phyloP scores from a whole-genome alignment of 2,888 invertebrate species.

The Tetragnatha montana region DNA sequence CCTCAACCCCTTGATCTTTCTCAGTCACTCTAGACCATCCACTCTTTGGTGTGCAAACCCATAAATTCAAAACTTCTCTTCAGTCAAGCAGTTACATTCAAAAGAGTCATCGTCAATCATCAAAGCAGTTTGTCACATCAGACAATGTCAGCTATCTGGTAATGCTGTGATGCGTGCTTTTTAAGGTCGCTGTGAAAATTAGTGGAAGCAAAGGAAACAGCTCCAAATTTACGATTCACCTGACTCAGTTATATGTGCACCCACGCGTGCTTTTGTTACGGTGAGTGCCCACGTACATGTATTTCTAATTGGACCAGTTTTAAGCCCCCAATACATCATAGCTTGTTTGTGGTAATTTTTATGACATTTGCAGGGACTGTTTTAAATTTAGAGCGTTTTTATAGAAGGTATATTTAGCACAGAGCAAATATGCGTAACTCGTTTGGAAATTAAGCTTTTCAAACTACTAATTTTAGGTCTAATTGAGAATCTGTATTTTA shows the following conservation, averaged over 20 bases:
- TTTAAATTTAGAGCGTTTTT: conserved; percentile 8
- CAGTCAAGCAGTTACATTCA: too few relatives aligned
- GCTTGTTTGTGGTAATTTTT: not conserved
- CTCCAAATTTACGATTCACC: not conserved
- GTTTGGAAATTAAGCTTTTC: too few relatives aligned
- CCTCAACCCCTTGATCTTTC: too few relatives aligned
- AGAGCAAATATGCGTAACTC: too few relatives aligned
- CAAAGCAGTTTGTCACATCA: not conserved
- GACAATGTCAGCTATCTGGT: not conserved
- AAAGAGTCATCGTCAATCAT: not conserved
- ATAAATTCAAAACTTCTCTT: too few relatives aligned
- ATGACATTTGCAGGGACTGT: too few relatives aligned
- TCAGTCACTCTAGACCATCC: too few relatives aligned
- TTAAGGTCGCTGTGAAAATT: not conserved
- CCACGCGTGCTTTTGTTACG: not conserved
- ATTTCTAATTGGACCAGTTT: not conserved
- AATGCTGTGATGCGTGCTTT: not conserved
- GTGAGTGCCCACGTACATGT: not conserved
- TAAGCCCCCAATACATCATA: not conserved
- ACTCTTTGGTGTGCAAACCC: too few relatives aligned
- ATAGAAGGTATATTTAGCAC: not conserved
- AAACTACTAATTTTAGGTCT: too few relatives aligned
- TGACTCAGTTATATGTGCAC: not conserved
- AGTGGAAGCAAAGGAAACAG: not conserved
- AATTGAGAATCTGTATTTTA: too few relatives aligned